Evolutionary conservation across 2,113 vertebrate species (phyloP).

Genomic region (Ctenomys sociabilis): DNA sequence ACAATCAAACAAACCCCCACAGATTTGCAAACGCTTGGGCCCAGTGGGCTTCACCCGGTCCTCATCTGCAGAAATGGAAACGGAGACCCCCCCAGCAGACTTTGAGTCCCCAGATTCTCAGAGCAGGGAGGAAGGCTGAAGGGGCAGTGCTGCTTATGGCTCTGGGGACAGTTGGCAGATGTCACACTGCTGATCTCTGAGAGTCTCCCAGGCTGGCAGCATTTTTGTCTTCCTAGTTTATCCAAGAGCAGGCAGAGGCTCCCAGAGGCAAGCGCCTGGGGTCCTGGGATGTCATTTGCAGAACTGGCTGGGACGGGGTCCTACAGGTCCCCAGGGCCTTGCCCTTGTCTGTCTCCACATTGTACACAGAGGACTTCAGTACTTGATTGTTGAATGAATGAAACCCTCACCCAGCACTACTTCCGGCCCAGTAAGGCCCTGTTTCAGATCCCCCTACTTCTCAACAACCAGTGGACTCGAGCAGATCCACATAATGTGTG

Average conservation of each 20-base stretch:
- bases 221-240: not conserved
- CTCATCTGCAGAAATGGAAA: not conserved
- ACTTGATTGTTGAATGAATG: not conserved
- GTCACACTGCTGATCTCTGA: not conserved
- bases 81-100: not conserved
- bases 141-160: not conserved
- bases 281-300: not conserved
- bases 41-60: not conserved
- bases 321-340: not conserved
- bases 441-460: not conserved
- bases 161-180: not conserved
- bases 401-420: not conserved
- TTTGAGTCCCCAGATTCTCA: not conserved
- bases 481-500: not conserved
- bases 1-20: not conserved
- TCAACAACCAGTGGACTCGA: not conserved
- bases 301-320: not conserved
- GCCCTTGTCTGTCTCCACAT: rapidly evolving
- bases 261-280: not conserved
- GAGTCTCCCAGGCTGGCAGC: not conserved
- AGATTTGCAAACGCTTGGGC: not conserved
- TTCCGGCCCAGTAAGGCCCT: not conserved
- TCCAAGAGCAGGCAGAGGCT: not conserved
- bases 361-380: too few relatives aligned
- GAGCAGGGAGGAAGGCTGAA: not conserved